Evolutionary conservation across 2,113 vertebrate species (phyloP).

Genomic region (Cebidichthys violaceus): DNA sequence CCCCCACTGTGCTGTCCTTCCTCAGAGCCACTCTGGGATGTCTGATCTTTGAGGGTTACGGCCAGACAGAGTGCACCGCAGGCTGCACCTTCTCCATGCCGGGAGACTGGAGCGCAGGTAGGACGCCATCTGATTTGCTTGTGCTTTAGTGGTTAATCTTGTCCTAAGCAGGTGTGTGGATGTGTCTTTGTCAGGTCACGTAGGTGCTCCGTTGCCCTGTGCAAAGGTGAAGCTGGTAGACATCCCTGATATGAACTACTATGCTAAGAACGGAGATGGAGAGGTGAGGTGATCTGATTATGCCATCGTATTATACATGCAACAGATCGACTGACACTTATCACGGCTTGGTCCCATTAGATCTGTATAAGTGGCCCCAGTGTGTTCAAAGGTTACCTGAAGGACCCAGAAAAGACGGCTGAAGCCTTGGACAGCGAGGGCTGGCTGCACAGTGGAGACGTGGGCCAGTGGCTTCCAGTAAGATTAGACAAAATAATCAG

Average conservation of each 20-base stretch:
- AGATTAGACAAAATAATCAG: conserved; percentile 22
- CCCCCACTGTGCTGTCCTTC: conserved; percentile 84
- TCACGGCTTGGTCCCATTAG: conserved; percentile 48
- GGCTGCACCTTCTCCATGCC: conserved; percentile 88
- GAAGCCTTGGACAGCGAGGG: conserved; percentile 83
- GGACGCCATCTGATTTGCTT: accelerated
- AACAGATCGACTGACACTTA: not conserved
- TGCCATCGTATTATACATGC: too few species aligned
- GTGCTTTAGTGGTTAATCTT: not conserved
- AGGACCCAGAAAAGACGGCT: conserved; percentile 77
- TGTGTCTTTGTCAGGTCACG: conserved; percentile 78
- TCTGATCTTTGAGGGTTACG: conserved; percentile 86
- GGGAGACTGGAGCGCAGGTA: conserved; percentile 84
- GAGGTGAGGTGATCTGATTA: conserved; percentile 72
- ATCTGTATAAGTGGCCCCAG: conserved; percentile 84
- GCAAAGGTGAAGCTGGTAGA: conserved; percentile 83
- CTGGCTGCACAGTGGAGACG: conserved; percentile 86
- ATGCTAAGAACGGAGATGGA: conserved; percentile 79
- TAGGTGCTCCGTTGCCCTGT: conserved; percentile 84
- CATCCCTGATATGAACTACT: conserved; percentile 87
- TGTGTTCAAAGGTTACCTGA: conserved; percentile 85
- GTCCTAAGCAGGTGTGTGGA: conserved; percentile 17
- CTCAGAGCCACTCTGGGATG: conserved; percentile 85
- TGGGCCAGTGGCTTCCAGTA: conserved; percentile 86
- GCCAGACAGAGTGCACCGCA: conserved; percentile 86